Evolutionary conservation across 1,140 invertebrate genomes (phyloP), one percentile per base, ranked within the genome.

Genomic region (Agrilus planipennis): DNA sequence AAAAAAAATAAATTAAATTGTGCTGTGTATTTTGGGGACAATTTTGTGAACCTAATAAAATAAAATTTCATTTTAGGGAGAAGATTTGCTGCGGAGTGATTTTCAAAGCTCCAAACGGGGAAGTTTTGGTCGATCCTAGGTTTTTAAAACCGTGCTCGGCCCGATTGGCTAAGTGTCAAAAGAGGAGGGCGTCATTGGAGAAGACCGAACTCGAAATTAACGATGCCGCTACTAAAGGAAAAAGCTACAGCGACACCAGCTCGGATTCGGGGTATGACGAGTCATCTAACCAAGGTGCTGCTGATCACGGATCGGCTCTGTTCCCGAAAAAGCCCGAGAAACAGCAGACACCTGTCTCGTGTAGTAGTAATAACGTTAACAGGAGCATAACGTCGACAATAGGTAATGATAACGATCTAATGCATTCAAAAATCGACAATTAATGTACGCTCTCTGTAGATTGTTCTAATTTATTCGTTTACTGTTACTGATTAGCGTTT

Each of bases 71-170:
- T 69, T 62, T 17, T 54, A 84, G 80, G 51, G 77, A 81, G 51
- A 67, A 68, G 29, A 71, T 81, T 36, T 85, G 81, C 54, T 84
- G 81, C 60, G 81, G 81, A 12, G 73, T 70, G 12, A 77, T 85
- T 44, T 84, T 79, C 54, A 72, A 72, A 49, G 79, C 79, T 6
- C 70, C 65, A 16, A 69, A 70, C 51, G 74, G 76, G 14, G 79
- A 79, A 56, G 65, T 82, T 1, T 61, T 82, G 17, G 62, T 82
- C 3, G 77, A 81, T 54, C 67, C 69, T 12, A 62, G 70, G 31
- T 68, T 73, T 23, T 55, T 79, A 31, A 76, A 74, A 49, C 76
- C 77, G 2, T 82, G 79, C 51, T 45, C 50, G 16, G 64, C 61
- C 34, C 63, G 67, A 28, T 34, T 58, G 22, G 47, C 56, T 7